Evolutionary conservation across 1,140 invertebrate species (phyloP), one percentile per base, ranked within the genome.

Genomic region (Dufourea novaeangliae): DNA sequence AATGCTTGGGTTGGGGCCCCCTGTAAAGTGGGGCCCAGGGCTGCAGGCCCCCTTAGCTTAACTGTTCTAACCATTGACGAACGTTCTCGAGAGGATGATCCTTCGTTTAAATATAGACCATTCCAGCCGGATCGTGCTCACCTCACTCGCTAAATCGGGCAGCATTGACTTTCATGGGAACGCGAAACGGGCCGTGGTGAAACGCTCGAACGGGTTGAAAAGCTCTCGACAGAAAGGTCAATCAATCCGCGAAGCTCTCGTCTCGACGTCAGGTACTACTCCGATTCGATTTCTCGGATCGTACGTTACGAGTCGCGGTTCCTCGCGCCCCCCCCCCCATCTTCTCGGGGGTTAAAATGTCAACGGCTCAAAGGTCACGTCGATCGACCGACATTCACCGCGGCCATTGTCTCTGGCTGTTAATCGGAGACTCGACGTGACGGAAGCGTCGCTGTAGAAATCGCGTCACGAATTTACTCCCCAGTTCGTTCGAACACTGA

Each of bases 311-410:
- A 69, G 39, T 54, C 66, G 41, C 41, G 52, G 39, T 41, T 52
- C 20, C 32, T 61, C 54, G 63, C 63, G 12, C n/a, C 52, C 29
- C 66, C 39, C 39, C 66, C 39, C 52, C 59, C 41, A 39, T 63
- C 69, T 69, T 68, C 66, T 52, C 50, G 20, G 52, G n/a, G 32
- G 82, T 73, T 74, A 70, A 78, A 83, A 82, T 83, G 82, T 72
- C 82, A 78, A 39, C 66, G 50, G 75, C 44, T 69, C 64, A 83
- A 83, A 83, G 82, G 80, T 83, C 74, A 83, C 54, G 44, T 44
- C 61, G 63, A 67, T 71, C 75, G 73, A 82, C 34, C 74, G 82
- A 83, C 82, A 66, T 59, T 52, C 57, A 64, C 63, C n/a, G 67
- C 63, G 44, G 62, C 56, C 68, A 74, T 82, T 78, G 80, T 79